These are phyloP conservation scores for Pachycephus smyrnensis DNA, from an alignment of 2,888 invertebrate species.

Conservation along the genomic window DNA sequence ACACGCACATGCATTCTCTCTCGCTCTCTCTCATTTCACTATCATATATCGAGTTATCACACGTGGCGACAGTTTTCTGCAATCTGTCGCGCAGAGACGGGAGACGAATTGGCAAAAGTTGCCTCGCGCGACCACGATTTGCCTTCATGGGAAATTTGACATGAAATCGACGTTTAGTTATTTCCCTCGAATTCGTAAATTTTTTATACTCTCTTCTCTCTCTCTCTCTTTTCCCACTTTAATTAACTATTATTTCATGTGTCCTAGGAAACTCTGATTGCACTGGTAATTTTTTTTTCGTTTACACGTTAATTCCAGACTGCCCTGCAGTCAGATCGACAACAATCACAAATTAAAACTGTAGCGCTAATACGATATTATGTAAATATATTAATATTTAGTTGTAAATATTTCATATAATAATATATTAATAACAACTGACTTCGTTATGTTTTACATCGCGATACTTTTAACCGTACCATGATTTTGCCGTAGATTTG, in stretches of 20 bases:
- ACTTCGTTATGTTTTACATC: conserved; percentile 44
- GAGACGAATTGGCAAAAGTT: conserved; percentile 47
- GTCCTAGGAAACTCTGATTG: conserved; percentile 56
- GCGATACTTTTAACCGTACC: conserved; percentile 46
- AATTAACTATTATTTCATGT: conserved; percentile 32
- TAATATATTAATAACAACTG: conserved; percentile 62
- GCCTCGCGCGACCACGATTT: conserved; percentile 29
- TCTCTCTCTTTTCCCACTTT: conserved; percentile 4
- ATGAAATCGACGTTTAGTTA: conserved; percentile 31
- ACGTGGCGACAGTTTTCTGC: neutral
- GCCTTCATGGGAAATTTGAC: conserved; percentile 37
- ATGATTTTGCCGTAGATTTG: conserved; percentile 53
- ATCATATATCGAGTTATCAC: neutral
- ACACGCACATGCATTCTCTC: neutral
- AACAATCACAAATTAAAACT: conserved; percentile 62
- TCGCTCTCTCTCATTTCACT: conserved; percentile 1
- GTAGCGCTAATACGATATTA: conserved; percentile 55
- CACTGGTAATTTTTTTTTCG: conserved; percentile 49
- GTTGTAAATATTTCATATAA: conserved; percentile 62
- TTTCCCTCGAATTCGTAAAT: neutral
- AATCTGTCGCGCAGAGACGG: conserved; percentile 11
- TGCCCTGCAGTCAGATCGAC: conserved; percentile 56
- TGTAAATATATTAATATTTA: conserved; percentile 63
- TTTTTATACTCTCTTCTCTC: neutral
- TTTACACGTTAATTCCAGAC: conserved; percentile 50